Evolutionary conservation across 37 sponge, comb jelly and placozoan species (phyloP), one percentile per base, ranked within the genome.

Genomic region (Agelas oroides): DNA sequence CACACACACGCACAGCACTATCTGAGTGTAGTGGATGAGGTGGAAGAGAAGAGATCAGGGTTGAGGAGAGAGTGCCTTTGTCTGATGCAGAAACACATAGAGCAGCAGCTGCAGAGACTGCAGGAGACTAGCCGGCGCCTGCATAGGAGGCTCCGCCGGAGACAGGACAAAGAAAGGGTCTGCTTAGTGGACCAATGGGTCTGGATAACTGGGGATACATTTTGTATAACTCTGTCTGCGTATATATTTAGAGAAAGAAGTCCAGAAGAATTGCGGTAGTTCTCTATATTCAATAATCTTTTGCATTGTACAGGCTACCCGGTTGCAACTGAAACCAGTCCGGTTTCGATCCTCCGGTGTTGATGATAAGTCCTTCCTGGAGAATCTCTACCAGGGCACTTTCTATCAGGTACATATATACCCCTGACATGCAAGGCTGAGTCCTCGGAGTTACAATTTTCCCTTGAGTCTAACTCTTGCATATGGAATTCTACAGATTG

Each of bases 401-500:
- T 76, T 84, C 59, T 84, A 84, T 59, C 23, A 84, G 85, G 85
- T 84, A 53, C 0, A 46, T 3, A 12, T 46, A 8, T 46, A 3
- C 46, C 46, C 3, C 46, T 8, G n/a, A n/a, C n/a, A n/a, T n/a
- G n/a, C n/a, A n/a, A n/a, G n/a, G n/a, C n/a, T n/a, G n/a, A n/a
- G n/a, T n/a, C n/a, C n/a, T n/a, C n/a, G n/a, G n/a, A n/a, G n/a
- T n/a, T n/a, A n/a, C n/a, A n/a, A n/a, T n/a, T n/a, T n/a, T n/a
- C n/a, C n/a, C n/a, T n/a, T n/a, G n/a, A n/a, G n/a, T n/a, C n/a
- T n/a, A n/a, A n/a, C n/a, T n/a, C n/a, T n/a, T n/a, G n/a, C n/a
- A n/a, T n/a, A n/a, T n/a, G n/a, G n/a, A n/a, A n/a, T 27, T 55
- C 71, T 57, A 20, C 40, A 88, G 89, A 81, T 88, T 70, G 89